Percentiles rank a stretch among this genome's conserved stretches.
phyloP scores from a whole-genome alignment of 2,888 invertebrate genomes.

The Ophioninae sp. region DNA sequence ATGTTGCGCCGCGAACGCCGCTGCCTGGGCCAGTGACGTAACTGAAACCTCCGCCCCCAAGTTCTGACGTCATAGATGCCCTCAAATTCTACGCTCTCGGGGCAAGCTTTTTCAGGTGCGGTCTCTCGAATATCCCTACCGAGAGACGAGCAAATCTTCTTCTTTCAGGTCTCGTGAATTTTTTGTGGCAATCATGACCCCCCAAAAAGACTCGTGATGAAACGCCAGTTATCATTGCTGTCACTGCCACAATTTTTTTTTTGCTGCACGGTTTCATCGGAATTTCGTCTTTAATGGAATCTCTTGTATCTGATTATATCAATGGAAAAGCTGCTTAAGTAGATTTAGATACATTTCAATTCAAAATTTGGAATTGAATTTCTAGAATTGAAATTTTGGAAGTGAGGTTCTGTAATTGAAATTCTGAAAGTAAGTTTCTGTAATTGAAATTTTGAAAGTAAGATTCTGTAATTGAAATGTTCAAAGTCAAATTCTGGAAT shows the following conservation, averaged over 20 bases:
- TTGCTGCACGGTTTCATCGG: neutral
- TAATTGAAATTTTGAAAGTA: too few species aligned
- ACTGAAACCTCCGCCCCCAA: constrained; percentile 73
- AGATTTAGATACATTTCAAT: neutral
- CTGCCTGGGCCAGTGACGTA: constrained; percentile 73
- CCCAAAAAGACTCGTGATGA: neutral
- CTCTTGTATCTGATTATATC: neutral
- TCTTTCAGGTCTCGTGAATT: constrained; percentile 2
- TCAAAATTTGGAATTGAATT: too few species aligned
- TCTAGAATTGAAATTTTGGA: too few species aligned
- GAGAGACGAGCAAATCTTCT: constrained; percentile 10
- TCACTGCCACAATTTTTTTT: neutral
- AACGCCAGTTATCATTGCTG: neutral
- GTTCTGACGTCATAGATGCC: constrained; percentile 78
- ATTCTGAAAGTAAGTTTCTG: too few species aligned
- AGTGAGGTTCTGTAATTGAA: too few species aligned
- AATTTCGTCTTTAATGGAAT: neutral
- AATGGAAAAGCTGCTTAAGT: neutral
- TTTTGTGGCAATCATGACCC: neutral
- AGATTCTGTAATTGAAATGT: too few species aligned
- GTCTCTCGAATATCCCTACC: constrained; percentile 37
- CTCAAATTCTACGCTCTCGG: constrained; percentile 74
- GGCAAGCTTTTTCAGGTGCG: constrained; percentile 53
- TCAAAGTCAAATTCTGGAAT: too few species aligned
- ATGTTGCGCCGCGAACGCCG: constrained; percentile 72